A percentile compares a stretch with the other conserved stretches of the same genome.
Conservation (phyloP, 2,888 invertebrate species). For the Epiblema foenella region DNA sequence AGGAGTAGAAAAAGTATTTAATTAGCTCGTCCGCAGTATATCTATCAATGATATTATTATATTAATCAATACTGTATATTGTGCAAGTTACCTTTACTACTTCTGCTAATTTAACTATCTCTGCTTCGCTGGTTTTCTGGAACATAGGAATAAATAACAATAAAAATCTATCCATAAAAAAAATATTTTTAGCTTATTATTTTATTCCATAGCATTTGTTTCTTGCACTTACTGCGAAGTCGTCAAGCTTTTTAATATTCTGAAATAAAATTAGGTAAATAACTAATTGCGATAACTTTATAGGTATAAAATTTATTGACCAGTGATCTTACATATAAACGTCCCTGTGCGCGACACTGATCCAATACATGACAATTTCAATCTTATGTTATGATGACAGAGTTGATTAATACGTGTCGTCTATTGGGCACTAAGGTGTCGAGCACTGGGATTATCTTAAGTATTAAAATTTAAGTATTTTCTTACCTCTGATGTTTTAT, state of each 20-base stretch:
- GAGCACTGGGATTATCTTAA: too few species aligned
- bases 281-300: neutral
- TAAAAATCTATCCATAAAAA: neutral
- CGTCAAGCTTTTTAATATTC: constrained; percentile 1
- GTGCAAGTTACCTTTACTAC: constrained; percentile 1
- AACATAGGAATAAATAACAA: neutral
- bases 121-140: constrained; percentile 2
- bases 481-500: constrained; percentile 7
- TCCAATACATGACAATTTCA: too few species aligned
- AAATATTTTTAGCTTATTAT: neutral
- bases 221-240: constrained; percentile 2
- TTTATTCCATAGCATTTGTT: neutral
- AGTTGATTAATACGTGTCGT: too few species aligned
- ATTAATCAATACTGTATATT: too few species aligned
- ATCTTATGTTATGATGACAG: too few species aligned
- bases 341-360: too few species aligned
- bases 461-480: neutral
- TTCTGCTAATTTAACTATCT: neutral
- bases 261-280: neutral
- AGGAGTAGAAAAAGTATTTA: too few species aligned
- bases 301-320: neutral
- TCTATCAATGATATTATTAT: too few species aligned
- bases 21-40: too few species aligned
- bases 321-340: too few species aligned
- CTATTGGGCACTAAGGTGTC: too few species aligned